Conservation (phyloP, 2,113 vertebrate species). For the Amblyornis subalaris region DNA sequence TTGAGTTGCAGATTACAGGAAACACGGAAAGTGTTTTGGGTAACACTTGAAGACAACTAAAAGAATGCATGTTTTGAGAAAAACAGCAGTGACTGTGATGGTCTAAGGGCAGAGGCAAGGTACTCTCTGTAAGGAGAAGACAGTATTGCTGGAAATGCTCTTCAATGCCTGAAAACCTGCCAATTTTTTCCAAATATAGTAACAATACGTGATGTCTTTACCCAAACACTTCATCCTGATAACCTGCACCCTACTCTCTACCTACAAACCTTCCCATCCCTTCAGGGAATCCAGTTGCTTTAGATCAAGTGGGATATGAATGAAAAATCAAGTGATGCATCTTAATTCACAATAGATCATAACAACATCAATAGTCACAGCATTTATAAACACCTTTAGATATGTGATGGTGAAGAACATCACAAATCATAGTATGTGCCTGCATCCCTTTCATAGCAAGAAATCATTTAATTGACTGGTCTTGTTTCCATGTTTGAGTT, state of each 20-base stretch:
- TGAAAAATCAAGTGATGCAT: background rate
- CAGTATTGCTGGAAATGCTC: background rate
- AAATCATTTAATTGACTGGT: background rate
- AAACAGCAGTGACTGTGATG: background rate
- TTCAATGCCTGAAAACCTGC: background rate
- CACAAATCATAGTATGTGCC: background rate
- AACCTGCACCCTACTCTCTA: background rate
- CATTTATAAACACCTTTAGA: background rate
- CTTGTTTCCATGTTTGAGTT: background rate
- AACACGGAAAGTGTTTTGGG: background rate
- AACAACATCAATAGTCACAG: background rate
- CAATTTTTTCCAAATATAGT: background rate
- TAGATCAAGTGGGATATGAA: background rate
- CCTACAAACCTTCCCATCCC: background rate
- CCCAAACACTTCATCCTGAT: background rate
- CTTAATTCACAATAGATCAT: background rate
- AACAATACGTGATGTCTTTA: background rate
- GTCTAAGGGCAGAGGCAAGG: background rate
- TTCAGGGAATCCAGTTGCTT: background rate
- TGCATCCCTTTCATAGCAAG: background rate
- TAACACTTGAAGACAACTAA: background rate
- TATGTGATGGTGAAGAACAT: background rate
- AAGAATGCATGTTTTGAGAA: background rate
- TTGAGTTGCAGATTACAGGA: background rate
- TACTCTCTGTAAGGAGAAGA: background rate